Conservation (phyloP, 1,140 invertebrate species). For the Eurosta solidaginis region DNA sequence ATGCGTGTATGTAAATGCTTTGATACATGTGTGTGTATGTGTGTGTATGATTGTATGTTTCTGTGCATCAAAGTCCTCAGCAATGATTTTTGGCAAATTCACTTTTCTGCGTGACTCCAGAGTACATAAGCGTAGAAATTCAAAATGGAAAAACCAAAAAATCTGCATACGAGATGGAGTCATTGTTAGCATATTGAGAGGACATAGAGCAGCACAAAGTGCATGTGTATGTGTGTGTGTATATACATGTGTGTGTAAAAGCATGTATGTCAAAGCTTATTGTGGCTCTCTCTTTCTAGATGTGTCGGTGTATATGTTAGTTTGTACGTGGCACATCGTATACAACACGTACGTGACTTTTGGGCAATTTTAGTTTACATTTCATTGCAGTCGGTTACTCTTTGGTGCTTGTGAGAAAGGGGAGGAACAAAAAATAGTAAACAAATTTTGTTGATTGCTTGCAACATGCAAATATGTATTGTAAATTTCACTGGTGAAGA, state of each 20-base stretch:
- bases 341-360: slow-evolving; percentile 10
- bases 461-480: not conserved
- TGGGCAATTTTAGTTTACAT: not conserved
- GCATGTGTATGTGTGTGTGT: not conserved
- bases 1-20: not conserved
- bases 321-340: not conserved
- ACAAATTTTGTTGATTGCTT: not conserved
- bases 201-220: not conserved
- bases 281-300: too few relatives aligned
- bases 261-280: too few relatives aligned
- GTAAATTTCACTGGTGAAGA: slow-evolving; percentile 5
- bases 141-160: not conserved
- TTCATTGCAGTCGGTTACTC: not conserved
- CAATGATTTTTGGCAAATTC: not conserved
- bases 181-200: not conserved
- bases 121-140: too few relatives aligned
- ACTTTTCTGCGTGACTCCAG: slow-evolving; percentile 12
- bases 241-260: not conserved
- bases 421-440: not conserved
- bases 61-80: not conserved
- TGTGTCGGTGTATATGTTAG: not conserved
- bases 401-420: not conserved
- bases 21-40: not conserved
- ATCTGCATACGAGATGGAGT: not conserved
- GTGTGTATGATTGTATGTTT: not conserved